Conservation (phyloP, 2,113 vertebrate genomes). For the Cochlearius cochlearius region DNA sequence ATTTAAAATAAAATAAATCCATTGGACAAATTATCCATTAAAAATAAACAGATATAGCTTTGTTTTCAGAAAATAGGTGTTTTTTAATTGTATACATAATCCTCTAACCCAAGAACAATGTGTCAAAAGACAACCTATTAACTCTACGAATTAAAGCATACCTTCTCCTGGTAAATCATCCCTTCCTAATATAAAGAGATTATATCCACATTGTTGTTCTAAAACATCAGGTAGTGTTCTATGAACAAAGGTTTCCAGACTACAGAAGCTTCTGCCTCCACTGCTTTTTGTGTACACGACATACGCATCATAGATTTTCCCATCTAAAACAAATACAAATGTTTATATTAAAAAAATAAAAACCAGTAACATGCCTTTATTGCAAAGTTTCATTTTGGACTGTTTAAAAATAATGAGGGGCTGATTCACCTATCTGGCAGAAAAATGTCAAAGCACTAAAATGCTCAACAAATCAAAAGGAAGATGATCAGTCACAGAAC, state of each 20-base stretch:
- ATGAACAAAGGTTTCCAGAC: constrained; percentile 70
- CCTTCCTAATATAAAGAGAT: constrained; percentile 86
- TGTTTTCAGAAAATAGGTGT: not conserved
- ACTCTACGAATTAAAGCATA: constrained; percentile 48
- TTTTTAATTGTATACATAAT: not conserved
- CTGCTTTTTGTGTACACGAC: constrained; percentile 76
- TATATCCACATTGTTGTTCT: constrained; percentile 86
- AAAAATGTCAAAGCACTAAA: not conserved
- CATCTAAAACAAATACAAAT: constrained; percentile 73
- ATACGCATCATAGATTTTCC: constrained; percentile 88
- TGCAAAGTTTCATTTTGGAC: not conserved
- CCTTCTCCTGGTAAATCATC: constrained; percentile 87
- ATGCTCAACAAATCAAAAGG: not conserved
- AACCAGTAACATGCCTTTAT: not conserved
- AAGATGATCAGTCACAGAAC: not conserved
- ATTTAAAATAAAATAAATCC: not conserved
- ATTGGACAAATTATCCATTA: not conserved
- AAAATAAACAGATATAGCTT: not conserved
- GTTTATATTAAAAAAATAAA: not conserved
- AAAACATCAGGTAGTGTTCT: constrained; percentile 83
- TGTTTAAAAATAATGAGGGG: not conserved
- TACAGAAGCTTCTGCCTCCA: not conserved
- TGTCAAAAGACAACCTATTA: not conserved
- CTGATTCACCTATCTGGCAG: not conserved
- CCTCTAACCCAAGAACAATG: not conserved